Base-by-base conservation (phyloP, 2,797 vertebrate species). In the Xenentodon cancila region DNA sequence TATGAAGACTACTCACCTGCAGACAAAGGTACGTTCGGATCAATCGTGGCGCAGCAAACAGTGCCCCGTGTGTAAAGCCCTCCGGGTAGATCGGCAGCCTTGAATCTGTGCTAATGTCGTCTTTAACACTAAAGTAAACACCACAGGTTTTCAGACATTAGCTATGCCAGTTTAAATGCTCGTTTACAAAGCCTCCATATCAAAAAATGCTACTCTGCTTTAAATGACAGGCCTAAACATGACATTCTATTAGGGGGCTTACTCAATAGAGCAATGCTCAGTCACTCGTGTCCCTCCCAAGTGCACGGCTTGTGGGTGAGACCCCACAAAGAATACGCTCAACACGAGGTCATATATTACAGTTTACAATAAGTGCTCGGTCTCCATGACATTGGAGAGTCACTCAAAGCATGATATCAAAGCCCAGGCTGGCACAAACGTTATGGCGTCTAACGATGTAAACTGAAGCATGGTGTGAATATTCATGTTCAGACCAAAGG, bases 1-100 rank as follows among this genome's bases (percentile, higher is more conserved):
- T 63, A 71, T 37, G 34, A n/a, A 75, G 8, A 71, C 53, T 32
- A 61, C 64, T 64, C 62, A 74, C 56, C 58, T 65, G 79, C 68
- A 64, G 63, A 84, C 84, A 89, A 85, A 92, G 84, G 85, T 88
- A 84, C 82, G 84, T 90, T 83, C 91, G 88, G 90, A 87, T 93
- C 92, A 90, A 92, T 94, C 93, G 91, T 81, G 84, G 82, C 69
- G 84, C 79, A 89, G 88, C 90, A 93, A 92, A 92, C 84, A 76
- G 84, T 90, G 90, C 92, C 87, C 89, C 88, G 86, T 81, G 81
- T 88, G 88, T 90, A 86, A 84, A 82, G 84, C 87, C 86, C 88
- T 86, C 79, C 19, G 84, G 89, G 84, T 89, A 89, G 82, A 90
- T 84, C 84, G 84, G 73, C 83, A 86, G 87, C 80, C 81, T 76